Base-by-base conservation (phyloP, 2,113 vertebrate species). In the Dolichotis patagonum region DNA sequence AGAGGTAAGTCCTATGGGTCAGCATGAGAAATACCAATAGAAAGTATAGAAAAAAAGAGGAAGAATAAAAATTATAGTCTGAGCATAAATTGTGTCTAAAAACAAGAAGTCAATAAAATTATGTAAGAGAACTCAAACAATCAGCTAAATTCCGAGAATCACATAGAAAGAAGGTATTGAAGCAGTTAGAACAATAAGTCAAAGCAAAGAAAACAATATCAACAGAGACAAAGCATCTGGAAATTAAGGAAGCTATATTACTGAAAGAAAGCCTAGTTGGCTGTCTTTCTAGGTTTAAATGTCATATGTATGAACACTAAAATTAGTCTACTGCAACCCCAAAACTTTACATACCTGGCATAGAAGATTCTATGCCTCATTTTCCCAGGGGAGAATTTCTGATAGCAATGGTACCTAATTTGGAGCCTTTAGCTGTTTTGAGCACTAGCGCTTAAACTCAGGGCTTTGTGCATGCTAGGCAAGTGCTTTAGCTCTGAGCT, bases 71-170 rank as follows among this genome's bases (percentile, higher is more conserved):
- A 3, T 71, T 71, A 71, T 54, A 92, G 30, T 43, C 16, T 10
- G 81, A 16, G 13, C 7, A 90, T 46, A 91, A 20, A 77, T 85
- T 63, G 58, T 71, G 11, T 78, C 43, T 88, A 73, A 96, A 91
- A 91, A 12, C 52, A 69, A 88, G 49, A 92, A 94, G 69, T 81
- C 26, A 82, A 78, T 58, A 91, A 80, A 88, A 19, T 38, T 43
- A 96, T 85, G 19, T 41, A 78, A 88, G 78, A 95, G 85, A 73
- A 93, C 78, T 30, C 58, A 92, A 92, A 52, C 46, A 86, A 86
- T 62, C 41, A 91, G 13, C 30, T 63, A 82, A 90, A 20, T 71
- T 12, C 5, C 10, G 86, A 30, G 54, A 60, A 80, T 96, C 46
- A 97, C 41, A 71, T 8, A 86, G 54, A 94, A 93, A 35, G 24